Percentiles rank a stretch among this genome's conserved stretches.
phyloP scores from a whole-genome alignment of 1,140 invertebrate species.

The Brachionus plicatilis region DNA sequence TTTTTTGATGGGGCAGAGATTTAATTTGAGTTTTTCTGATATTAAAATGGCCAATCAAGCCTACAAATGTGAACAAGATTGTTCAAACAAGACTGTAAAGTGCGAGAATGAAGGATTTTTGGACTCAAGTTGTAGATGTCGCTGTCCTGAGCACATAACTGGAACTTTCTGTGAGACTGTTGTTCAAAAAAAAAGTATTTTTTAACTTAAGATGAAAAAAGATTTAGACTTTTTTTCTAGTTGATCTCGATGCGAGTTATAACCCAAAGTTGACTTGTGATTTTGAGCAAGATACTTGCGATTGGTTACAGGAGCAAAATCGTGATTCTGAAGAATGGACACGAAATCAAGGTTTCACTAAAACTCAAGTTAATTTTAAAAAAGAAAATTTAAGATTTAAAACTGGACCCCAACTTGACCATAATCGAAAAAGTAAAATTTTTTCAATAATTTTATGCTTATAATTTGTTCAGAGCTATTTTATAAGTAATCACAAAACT shows the following conservation, averaged over 20 bases:
- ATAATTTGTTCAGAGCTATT: too few species aligned
- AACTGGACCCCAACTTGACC: conserved; percentile 29
- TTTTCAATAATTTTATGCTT: too few species aligned
- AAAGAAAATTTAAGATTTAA: conserved; percentile 26
- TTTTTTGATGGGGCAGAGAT: conserved; percentile 43
- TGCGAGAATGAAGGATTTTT: conserved; percentile 37
- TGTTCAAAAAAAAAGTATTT: background rate
- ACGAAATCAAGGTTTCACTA: conserved; percentile 1
- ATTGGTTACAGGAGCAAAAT: conserved; percentile 1
- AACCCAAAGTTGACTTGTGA: conserved; percentile 1
- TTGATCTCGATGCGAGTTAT: background rate
- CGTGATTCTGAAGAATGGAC: conserved; percentile 37
- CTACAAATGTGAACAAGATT: conserved; percentile 44
- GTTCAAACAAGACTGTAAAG: background rate
- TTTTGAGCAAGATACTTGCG: conserved; percentile 18
- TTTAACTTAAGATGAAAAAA: background rate
- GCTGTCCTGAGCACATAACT: conserved; percentile 29
- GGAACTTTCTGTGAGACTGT: conserved; percentile 23
- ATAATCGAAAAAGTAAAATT: background rate
- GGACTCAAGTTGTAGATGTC: conserved; percentile 14
- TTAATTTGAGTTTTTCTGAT: conserved; percentile 46
- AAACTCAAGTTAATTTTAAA: conserved; percentile 22
- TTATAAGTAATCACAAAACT: too few species aligned
- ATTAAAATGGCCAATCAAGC: conserved; percentile 46
- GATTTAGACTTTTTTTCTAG: background rate